Evolutionary conservation across 2,888 invertebrate genomes (phyloP), one percentile per base, ranked within the genome.

Genomic region (Drosophila helvetica): DNA sequence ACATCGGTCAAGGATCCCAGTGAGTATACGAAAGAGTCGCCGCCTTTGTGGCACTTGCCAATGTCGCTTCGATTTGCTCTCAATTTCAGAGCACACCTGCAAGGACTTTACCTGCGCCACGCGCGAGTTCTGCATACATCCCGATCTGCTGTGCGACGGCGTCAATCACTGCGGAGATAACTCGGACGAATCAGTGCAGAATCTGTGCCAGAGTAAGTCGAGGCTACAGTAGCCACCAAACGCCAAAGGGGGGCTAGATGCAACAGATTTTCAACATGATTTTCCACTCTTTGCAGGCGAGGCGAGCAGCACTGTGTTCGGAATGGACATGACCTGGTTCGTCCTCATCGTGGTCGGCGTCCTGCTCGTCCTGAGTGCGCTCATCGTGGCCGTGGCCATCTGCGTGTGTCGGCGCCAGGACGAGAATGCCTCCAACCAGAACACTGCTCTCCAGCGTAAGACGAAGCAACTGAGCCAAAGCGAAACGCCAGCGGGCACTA

Each of bases 81-180:
- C 1, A 42, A 58, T 48, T 52, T 77, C 94, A 96, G 97, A 96
- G 91, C 96, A 97, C 91, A 95, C 96, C 66, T 97, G 97, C 93
- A 96, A 96, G 91, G 97, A 97, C 92, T 98, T 97, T 93, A 94
- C 96, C 79, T 98, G 98, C 92, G 95, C 95, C 90, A 94, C 95
- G 90, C 95, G 96, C 77, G 96, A 97, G 93, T 96, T 97, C 93
- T 98, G 98, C 94, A 97, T 98, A 89, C 96, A 96, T 92, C 96
- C 95, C 70, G 97, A 98, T 92, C 94, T 98, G 71, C 95, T 96
- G 83, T 98, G 98, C 93, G 98, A 98, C 93, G 96, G 96, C 66
- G 95, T 98, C 77, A 96, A 97, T 93, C 98, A 98, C 92, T 98
- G 98, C 92, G 97, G 96, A 55, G 98, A 98, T 92, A 97, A 96